phyloP scores from a whole-genome alignment of 2,888 invertebrate species.

The Galerucella pusilla region DNA sequence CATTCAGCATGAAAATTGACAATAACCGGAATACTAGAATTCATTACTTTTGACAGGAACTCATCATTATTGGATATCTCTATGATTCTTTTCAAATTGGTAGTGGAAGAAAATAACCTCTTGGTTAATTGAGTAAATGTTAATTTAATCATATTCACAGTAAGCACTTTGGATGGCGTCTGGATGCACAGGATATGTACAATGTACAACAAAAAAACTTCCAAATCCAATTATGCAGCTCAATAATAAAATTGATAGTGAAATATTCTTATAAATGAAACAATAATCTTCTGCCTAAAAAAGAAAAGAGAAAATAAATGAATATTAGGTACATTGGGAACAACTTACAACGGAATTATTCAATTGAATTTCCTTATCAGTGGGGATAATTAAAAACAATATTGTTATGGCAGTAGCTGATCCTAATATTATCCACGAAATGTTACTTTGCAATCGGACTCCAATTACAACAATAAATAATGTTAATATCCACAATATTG shows the following conservation, averaged over 20 bases:
- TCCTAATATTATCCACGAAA: slow-evolving; percentile 72
- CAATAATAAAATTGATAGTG: slow-evolving; percentile 64
- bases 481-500: slow-evolving; percentile 73
- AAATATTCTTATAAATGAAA: slow-evolving; percentile 67
- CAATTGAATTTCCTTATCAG: slow-evolving; percentile 51
- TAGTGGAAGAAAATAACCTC: slow-evolving; percentile 52
- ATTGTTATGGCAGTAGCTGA: slow-evolving; percentile 70
- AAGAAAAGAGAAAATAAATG: slow-evolving; percentile 11
- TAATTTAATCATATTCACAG: slow-evolving; percentile 41
- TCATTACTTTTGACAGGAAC: slow-evolving; percentile 85
- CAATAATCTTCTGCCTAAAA: slow-evolving; percentile 68
- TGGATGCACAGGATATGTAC: slow-evolving; percentile 66
- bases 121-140: slow-evolving; percentile 6
- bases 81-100: slow-evolving; percentile 60
- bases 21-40: slow-evolving; percentile 86
- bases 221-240: slow-evolving; percentile 65
- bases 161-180: slow-evolving; percentile 63
- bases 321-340: neutral
- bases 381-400: slow-evolving; percentile 71
- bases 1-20: slow-evolving; percentile 92
- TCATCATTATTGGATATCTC: slow-evolving; percentile 79
- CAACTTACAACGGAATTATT: slow-evolving; percentile 40
- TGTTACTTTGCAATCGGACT: slow-evolving; percentile 72
- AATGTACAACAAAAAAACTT: slow-evolving; percentile 66
- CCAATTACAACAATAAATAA: slow-evolving; percentile 74